These are phyloP conservation scores for Promerops cafer DNA, from an alignment of 2,113 vertebrate genomes.

Conservation along the genomic window DNA sequence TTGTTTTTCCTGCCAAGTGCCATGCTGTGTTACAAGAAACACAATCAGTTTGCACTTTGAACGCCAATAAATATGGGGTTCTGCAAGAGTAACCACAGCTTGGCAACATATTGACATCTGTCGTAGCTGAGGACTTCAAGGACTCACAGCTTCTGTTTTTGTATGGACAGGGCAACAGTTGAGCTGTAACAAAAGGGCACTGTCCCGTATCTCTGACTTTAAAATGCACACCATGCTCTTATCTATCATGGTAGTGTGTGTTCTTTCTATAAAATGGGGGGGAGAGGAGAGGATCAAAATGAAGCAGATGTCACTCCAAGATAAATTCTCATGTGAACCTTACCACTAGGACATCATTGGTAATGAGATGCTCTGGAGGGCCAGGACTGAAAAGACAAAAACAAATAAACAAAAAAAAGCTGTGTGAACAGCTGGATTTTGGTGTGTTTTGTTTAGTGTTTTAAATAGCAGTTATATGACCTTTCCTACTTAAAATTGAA, in stretches of 20 bases:
- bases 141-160: not conserved
- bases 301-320: not conserved
- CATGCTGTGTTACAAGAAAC: not conserved
- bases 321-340: not conserved
- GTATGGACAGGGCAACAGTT: not conserved
- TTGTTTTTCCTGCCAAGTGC: not conserved
- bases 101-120: not conserved
- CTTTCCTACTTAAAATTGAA: not conserved
- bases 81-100: not conserved
- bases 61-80: not conserved
- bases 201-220: not conserved
- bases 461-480: not conserved
- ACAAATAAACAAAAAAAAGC: not conserved
- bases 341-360: conserved; percentile 83
- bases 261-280: not conserved
- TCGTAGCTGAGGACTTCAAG: not conserved
- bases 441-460: not conserved
- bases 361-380: conserved; percentile 61
- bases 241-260: not conserved
- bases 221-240: not conserved
- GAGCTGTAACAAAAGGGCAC: not conserved
- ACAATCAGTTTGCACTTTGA: not conserved
- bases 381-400: conserved; percentile 65
- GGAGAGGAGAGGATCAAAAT: not conserved
- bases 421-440: not conserved